Percentiles rank a stretch among this genome's conserved stretches.
Evolutionary conservation across 2,113 vertebrate genomes (phyloP).

Genomic region (Psophia crepitans): DNA sequence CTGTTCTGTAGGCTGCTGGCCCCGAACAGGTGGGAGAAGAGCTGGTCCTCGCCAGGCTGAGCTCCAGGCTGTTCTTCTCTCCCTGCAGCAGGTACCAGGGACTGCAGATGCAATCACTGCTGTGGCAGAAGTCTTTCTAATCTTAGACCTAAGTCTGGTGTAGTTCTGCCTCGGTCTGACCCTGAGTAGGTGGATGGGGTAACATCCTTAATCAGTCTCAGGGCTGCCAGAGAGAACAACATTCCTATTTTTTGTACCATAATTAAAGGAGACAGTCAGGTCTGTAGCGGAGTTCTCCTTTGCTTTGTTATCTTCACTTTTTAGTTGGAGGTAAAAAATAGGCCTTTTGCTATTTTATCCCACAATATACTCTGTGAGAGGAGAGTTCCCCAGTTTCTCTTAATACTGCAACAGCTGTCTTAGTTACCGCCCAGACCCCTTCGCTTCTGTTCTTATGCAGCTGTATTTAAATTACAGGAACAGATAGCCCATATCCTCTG

Average conservation of each 20-base stretch:
- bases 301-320: not conserved
- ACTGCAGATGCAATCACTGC: not conserved
- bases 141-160: not conserved
- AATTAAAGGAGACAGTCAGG: not conserved
- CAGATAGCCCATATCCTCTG: not conserved
- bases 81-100: not conserved
- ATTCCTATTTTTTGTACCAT: not conserved
- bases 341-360: not conserved
- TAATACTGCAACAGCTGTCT: not conserved
- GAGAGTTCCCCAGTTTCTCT: not conserved
- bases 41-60: not conserved
- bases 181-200: not conserved
- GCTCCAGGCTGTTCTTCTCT: not conserved
- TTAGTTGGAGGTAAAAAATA: not conserved
- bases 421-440: not conserved
- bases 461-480: not conserved
- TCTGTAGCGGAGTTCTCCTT: not conserved
- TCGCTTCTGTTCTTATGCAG: not conserved
- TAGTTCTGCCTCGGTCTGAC: not conserved
- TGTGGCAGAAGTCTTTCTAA: not conserved
- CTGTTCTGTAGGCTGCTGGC: not conserved
- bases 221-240: not conserved
- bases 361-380: not conserved
- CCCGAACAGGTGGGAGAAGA: accelerated
- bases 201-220: not conserved